Evolutionary conservation across 2,113 vertebrate genomes (phyloP), one percentile per base, ranked within the genome.

Genomic region (Thamnaconus septentrionalis): DNA sequence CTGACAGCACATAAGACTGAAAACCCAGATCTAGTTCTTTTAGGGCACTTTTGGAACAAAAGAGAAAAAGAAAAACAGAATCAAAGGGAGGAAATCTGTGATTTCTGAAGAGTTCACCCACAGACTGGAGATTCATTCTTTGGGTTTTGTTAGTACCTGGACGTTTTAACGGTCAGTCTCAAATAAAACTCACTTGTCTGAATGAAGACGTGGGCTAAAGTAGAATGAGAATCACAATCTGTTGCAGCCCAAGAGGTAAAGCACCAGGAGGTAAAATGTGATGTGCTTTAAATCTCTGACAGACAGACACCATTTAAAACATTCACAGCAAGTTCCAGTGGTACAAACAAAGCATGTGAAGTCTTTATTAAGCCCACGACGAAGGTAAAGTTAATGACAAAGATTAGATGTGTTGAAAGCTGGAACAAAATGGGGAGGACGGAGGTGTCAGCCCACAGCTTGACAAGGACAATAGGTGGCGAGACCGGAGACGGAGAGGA

Each of bases 381-480:
- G 41, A 18, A 51, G 4, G 3, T 39, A 5, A 40, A 49, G 12
- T 61, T 61, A 55, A 18, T 18, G 12, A 31, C 9, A 12, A 61
- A 63, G 43, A 47, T 53, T 41, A 42, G 57, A 53, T 9, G 55
- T 58, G 39, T 47, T 41, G 57, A 63, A 9, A 45, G 55, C 12
- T 71, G 57, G 18, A 75, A 40, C 40, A 4, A 56, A 42, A 56
- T 47, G 41, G 39, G 56, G 55, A 61, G 56, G 56, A 61, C 9
- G 47, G 42, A 11, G 5, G 18, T 46, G 65, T 69, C 52, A 67
- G 52, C 53, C 7, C 70, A 71, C 56, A 7, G 43, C 56, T 58
- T 69, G 73, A 71, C 69, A 80, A 73, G 72, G 64, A 84, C 69
- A 76, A 71, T 61, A 77, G 75, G 67, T 77, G 75, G 49, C 53